These are phyloP conservation scores for Engraulis encrasicolus DNA, from an alignment of 2,113 vertebrate genomes.

Conservation along the genomic window DNA sequence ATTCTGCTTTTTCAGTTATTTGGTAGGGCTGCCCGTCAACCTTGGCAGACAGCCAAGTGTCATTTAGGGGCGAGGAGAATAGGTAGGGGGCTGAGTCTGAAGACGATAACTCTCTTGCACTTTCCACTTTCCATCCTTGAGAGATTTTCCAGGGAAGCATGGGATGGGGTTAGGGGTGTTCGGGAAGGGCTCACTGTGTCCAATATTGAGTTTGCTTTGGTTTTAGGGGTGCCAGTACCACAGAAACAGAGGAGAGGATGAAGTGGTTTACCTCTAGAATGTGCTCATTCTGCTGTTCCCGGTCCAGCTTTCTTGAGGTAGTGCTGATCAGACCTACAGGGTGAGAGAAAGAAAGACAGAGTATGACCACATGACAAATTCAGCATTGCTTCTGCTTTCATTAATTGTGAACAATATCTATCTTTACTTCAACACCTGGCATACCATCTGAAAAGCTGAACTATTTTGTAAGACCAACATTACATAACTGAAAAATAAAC, in stretches of 20 bases:
- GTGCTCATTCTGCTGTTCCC: conserved; percentile 94
- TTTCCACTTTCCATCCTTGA: neutral
- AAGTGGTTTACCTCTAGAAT: conserved; percentile 87
- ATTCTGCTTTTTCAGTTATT: neutral
- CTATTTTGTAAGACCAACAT: no score
- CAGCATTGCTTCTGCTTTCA: no score
- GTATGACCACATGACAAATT: no score
- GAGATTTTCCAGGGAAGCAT: neutral
- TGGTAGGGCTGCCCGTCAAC: neutral
- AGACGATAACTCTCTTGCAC: neutral
- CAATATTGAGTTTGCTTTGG: neutral
- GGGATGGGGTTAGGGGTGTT: neutral
- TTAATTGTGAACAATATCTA: no score
- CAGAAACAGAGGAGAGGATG: neutral
- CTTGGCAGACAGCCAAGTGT: conserved; percentile 1
- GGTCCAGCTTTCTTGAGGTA: conserved; percentile 91
- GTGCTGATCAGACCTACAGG: conserved; percentile 89
- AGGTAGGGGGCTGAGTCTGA: neutral
- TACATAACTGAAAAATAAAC: no score
- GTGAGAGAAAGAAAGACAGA: conserved; percentile 34
- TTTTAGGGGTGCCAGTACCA: neutral
- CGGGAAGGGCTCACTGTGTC: neutral
- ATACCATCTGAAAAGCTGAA: no score
- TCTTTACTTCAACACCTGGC: no score
- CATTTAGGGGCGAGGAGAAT: neutral